Evolutionary conservation across 2,888 invertebrate species (phyloP).

Genomic region (Tholera decimalis): DNA sequence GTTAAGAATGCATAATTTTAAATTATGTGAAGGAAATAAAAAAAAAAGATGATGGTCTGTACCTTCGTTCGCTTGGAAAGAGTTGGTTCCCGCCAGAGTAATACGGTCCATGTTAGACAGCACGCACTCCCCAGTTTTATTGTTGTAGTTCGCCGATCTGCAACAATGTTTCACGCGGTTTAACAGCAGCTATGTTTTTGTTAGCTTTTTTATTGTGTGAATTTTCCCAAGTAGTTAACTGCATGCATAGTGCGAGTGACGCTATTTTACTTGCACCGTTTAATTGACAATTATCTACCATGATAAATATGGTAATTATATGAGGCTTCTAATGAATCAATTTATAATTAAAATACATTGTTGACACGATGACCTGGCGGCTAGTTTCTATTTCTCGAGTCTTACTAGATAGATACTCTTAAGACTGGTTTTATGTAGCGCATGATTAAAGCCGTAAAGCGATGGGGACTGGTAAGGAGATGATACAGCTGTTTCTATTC

Average conservation of each 20-base stretch:
- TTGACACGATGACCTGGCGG: constrained; percentile 59
- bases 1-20: constrained; percentile 25
- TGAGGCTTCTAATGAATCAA: constrained; percentile 35
- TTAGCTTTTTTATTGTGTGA: constrained; percentile 81
- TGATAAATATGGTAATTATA: constrained; percentile 61
- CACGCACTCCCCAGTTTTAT: constrained; percentile 96
- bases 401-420: constrained; percentile 42
- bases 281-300: constrained; percentile 65
- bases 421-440: constrained; percentile 61
- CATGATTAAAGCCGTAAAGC: constrained; percentile 49
- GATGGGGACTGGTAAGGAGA: constrained; percentile 37
- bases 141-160: constrained; percentile 98
- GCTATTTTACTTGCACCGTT: constrained; percentile 70
- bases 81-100: constrained; percentile 95
- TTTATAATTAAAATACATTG: constrained; percentile 48
- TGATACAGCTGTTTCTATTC: constrained; percentile 55
- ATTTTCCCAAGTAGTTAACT: constrained; percentile 83
- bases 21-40: constrained; percentile 39
- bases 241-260: constrained; percentile 62
- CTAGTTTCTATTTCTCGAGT: constrained; percentile 53
- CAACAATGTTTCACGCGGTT: constrained; percentile 83
- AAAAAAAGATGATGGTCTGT: constrained; percentile 66
- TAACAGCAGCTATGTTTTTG: constrained; percentile 76
- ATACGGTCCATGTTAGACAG: constrained; percentile 98
- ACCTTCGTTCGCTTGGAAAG: constrained; percentile 94